Conservation (phyloP, 2,113 vertebrate genomes). For the Neoarius graeffei region DNA sequence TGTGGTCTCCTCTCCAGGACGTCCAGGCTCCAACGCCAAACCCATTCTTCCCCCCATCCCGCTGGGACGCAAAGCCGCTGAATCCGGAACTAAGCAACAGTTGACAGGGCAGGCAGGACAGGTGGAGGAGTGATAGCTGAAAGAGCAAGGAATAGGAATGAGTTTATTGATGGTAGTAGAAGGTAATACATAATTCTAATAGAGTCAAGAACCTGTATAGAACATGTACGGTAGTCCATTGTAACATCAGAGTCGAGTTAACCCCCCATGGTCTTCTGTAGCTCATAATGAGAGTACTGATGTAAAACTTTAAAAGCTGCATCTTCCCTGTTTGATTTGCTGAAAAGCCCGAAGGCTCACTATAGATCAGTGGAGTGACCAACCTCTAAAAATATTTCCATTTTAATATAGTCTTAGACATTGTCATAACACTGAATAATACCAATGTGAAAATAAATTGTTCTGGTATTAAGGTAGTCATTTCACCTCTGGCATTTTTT, state of each 20-base stretch:
- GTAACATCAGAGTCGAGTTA: background rate
- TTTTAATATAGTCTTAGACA: background rate
- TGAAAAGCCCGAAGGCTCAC: constrained; percentile 44
- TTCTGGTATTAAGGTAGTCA: background rate
- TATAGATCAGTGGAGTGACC: constrained; percentile 20
- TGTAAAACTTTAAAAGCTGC: background rate
- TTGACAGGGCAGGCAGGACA: constrained; percentile 25
- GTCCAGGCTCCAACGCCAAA: constrained; percentile 71
- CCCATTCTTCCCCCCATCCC: constrained; percentile 84
- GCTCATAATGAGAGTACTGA: background rate
- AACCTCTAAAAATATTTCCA: constrained; percentile 24
- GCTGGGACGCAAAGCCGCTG: constrained; percentile 64
- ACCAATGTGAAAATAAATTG: background rate
- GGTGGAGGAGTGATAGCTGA: background rate
- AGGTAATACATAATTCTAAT: background rate
- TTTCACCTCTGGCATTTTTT: background rate
- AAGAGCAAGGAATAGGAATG: background rate
- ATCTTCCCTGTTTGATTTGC: background rate
- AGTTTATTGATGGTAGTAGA: background rate
- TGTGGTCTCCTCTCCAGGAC: constrained; percentile 13
- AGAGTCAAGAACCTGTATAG: background rate
- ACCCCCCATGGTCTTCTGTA: background rate
- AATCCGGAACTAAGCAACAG: constrained; percentile 15
- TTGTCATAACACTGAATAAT: constrained; percentile 3
- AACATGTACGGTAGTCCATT: background rate